A percentile compares a stretch with the other conserved stretches of the same genome.
These are phyloP conservation scores for Aphis gossypii DNA, from an alignment of 1,140 invertebrate genomes.

Conservation along the genomic window DNA sequence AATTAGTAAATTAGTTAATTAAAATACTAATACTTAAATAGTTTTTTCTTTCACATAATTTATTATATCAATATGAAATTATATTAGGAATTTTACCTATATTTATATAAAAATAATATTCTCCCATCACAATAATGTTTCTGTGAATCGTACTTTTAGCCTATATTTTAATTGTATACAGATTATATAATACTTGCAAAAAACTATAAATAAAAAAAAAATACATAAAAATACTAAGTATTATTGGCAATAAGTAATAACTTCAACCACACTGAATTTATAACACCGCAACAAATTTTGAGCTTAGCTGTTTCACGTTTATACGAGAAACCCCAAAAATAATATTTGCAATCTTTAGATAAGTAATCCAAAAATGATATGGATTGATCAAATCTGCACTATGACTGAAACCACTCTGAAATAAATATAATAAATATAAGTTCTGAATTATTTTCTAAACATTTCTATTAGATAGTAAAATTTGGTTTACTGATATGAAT, in stretches of 20 bases:
- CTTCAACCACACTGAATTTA: constrained; percentile 55
- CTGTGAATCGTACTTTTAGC: no score
- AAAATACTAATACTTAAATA: not conserved
- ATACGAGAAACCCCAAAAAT: not conserved
- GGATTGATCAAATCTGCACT: not conserved
- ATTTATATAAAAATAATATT: not conserved
- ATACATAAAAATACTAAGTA: no score
- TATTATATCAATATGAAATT: not conserved
- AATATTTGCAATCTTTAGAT: not conserved
- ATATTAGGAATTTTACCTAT: not conserved
- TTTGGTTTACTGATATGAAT: not conserved
- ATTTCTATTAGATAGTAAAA: not conserved
- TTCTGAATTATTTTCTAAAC: not conserved
- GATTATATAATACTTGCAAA: no score
- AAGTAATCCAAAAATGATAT: constrained; percentile 30
- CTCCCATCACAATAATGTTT: no score
- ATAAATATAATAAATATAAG: not conserved
- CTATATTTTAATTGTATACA: no score
- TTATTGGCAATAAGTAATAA: constrained; percentile 36
- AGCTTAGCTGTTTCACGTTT: constrained; percentile 39
- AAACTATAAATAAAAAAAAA: not conserved
- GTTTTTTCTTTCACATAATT: not conserved
- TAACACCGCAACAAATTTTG: constrained; percentile 36
- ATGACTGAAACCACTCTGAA: constrained; percentile 7
- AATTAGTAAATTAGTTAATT: not conserved